phyloP scores from a whole-genome alignment of 1,140 invertebrate species.

The Lineus longissimus region DNA sequence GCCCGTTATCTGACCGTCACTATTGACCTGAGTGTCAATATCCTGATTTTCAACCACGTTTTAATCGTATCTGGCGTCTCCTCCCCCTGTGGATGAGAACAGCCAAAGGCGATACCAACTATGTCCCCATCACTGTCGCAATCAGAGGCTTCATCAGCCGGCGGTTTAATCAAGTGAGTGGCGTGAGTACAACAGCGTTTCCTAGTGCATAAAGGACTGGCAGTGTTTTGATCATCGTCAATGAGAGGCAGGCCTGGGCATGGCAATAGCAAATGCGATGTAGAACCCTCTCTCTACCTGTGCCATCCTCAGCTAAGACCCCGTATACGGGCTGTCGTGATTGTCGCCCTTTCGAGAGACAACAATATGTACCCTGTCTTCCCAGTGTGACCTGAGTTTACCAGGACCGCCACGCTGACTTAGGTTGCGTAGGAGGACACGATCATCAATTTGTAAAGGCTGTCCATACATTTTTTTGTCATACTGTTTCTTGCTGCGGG shows the following conservation, averaged over 20 bases:
- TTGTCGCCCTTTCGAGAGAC: background rate
- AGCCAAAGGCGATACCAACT: too few species aligned
- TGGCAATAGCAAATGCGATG: too few species aligned
- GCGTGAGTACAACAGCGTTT: too few species aligned
- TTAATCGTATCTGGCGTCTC: background rate
- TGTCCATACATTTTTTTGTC: background rate
- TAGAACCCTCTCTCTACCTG: too few species aligned
- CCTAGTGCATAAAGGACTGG: too few species aligned
- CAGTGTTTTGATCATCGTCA: too few species aligned
- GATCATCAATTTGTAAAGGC: slow-evolving; percentile 15
- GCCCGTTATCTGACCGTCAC: slow-evolving; percentile 9
- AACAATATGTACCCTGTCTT: slow-evolving; percentile 16
- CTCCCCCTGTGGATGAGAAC: background rate
- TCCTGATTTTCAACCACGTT: background rate
- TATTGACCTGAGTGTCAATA: background rate
- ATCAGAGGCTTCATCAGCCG: too few species aligned
- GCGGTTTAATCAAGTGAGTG: too few species aligned
- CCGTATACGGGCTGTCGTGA: too few species aligned
- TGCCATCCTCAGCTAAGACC: too few species aligned
- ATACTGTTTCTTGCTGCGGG: background rate
- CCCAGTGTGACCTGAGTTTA: slow-evolving; percentile 21
- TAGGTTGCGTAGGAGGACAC: slow-evolving; percentile 26
- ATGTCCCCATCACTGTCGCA: too few species aligned
- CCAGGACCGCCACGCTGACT: slow-evolving; percentile 23
- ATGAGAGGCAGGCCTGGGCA: too few species aligned